phyloP scores from a whole-genome alignment of 2,888 invertebrate genomes.

The Clivina fossor region DNA sequence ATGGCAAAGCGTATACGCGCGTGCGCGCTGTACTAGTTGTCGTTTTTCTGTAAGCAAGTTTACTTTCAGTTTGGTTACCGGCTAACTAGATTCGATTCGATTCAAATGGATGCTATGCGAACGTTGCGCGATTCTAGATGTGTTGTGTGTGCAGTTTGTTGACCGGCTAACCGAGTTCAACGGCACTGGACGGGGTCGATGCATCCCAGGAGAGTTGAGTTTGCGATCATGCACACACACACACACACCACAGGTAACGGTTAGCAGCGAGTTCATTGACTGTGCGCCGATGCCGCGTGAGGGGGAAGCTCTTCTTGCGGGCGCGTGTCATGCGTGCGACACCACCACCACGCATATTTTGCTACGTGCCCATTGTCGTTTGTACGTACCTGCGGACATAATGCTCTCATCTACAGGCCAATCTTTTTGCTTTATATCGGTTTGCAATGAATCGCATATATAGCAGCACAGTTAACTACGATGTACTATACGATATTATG shows the following conservation, averaged over 20 bases:
- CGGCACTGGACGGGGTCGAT: constrained; percentile 40
- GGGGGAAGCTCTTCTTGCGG: constrained; percentile 10
- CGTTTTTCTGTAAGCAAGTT: constrained; percentile 5
- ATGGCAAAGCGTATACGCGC: too few relatives aligned
- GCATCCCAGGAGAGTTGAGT: constrained; percentile 34
- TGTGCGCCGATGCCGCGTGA: too few relatives aligned
- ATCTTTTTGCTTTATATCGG: too few relatives aligned
- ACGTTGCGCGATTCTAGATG: constrained; percentile 18
- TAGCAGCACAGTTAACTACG: background rate
- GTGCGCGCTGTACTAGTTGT: background rate
- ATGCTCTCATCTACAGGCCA: too few relatives aligned
- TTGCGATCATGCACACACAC: constrained; percentile 16
- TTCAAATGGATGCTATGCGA: constrained; percentile 17
- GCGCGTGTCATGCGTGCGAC: constrained; percentile 26
- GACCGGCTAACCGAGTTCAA: constrained; percentile 35
- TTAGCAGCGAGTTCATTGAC: constrained; percentile 34
- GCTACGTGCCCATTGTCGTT: constrained; percentile 2
- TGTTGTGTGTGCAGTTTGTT: constrained; percentile 27
- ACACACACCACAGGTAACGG: constrained; percentile 42
- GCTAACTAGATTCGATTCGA: too few relatives aligned
- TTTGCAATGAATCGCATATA: too few relatives aligned
- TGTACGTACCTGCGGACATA: constrained; percentile 4
- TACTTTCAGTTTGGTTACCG: constrained; percentile 27
- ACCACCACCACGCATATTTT: too few relatives aligned
- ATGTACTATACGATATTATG: background rate